A percentile compares a stretch with the other conserved stretches of the same genome.
These are phyloP conservation scores for Drepana falcataria DNA, from an alignment of 2,888 invertebrate species.

Conservation along the genomic window DNA sequence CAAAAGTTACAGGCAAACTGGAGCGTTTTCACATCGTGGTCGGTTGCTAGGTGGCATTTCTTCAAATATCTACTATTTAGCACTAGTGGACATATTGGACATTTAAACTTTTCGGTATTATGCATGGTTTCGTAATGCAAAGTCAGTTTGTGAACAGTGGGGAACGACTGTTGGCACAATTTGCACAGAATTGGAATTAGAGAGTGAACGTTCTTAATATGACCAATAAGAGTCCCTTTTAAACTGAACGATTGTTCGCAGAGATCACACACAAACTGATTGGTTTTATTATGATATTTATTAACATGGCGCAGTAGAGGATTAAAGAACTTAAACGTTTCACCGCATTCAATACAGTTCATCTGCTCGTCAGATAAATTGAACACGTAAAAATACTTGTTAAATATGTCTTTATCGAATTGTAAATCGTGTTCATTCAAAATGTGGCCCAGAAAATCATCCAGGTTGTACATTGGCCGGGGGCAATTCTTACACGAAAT, in stretches of 20 bases:
- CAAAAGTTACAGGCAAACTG: constrained; percentile 49
- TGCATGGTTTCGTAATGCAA: constrained; percentile 19
- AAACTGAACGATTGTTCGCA: constrained; percentile 44
- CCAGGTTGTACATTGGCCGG: constrained; percentile 20
- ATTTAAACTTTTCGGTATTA: constrained; percentile 13
- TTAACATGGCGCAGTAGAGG: constrained; percentile 38
- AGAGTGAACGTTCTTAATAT: constrained; percentile 30
- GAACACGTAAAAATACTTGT: constrained; percentile 28
- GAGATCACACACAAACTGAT: constrained; percentile 38
- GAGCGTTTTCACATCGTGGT: constrained; percentile 21
- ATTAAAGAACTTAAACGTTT: constrained; percentile 42
- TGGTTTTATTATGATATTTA: constrained; percentile 28
- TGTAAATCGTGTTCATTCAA: constrained; percentile 21
- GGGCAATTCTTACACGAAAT: constrained; percentile 36
- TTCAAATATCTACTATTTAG: constrained; percentile 20
- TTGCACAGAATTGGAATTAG: constrained; percentile 30
- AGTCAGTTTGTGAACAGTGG: constrained; percentile 11
- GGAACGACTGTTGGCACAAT: constrained; percentile 30
- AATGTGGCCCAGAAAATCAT: constrained; percentile 33
- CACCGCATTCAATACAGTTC: constrained; percentile 40
- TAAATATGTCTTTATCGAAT: constrained; percentile 16
- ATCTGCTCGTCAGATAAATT: constrained; percentile 37
- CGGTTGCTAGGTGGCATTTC: constrained; percentile 24
- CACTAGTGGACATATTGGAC: constrained; percentile 19
- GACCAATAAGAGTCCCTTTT: constrained; percentile 32